Evolutionary conservation across 2,113 vertebrate genomes (phyloP).

Genomic region (Crypturellus undulatus): DNA sequence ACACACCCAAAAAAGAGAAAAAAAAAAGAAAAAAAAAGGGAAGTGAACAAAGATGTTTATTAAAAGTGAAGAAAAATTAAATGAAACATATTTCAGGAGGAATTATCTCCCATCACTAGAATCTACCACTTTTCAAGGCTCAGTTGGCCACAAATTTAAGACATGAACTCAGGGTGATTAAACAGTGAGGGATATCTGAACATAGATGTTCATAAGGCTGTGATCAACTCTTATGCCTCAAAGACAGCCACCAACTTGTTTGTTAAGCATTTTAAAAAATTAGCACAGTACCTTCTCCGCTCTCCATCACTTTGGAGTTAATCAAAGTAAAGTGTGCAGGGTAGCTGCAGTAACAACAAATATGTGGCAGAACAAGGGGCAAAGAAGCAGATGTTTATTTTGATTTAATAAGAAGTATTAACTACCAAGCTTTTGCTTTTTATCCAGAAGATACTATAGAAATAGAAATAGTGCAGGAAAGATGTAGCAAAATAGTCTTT

Average conservation of each 20-base stretch:
- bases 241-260: background rate
- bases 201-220: background rate
- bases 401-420: conserved; percentile 6
- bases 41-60: background rate
- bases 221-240: background rate
- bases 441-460: background rate
- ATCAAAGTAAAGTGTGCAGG: background rate
- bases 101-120: background rate
- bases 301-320: background rate
- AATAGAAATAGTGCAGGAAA: conserved; percentile 13
- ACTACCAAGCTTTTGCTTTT: background rate
- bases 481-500: background rate
- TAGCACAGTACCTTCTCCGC: background rate
- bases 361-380: background rate
- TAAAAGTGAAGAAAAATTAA: background rate
- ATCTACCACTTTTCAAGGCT: background rate
- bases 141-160: background rate
- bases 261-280: background rate
- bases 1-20: accelerated
- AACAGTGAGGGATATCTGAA: background rate
- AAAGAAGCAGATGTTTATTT: background rate
- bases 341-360: background rate
- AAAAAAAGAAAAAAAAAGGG: accelerated
- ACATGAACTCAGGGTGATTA: background rate
- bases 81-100: background rate